Evolutionary conservation across 2,113 vertebrate genomes (phyloP).

Genomic region (Pachycephala philippinensis): DNA sequence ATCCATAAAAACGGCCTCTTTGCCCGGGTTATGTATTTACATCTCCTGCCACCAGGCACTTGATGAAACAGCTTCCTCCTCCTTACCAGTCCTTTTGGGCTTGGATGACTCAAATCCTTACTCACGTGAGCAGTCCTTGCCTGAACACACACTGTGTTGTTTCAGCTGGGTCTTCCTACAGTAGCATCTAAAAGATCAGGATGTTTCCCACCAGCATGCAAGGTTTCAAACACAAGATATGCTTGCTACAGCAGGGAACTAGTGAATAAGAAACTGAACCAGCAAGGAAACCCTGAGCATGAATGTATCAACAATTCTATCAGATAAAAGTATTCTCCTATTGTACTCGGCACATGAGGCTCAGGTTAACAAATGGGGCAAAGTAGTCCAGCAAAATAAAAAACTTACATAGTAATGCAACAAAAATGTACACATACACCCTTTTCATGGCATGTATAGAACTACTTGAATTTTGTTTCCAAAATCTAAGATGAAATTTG

Average conservation of each 20-base stretch:
- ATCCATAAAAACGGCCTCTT: background rate
- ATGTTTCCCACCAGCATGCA: background rate
- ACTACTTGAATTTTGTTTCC: background rate
- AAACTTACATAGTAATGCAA: background rate
- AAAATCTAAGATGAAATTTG: background rate
- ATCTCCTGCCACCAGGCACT: constrained; percentile 2
- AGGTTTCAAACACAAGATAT: background rate
- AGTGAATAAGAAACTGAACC: background rate
- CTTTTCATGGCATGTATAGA: background rate
- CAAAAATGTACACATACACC: background rate
- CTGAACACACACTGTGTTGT: background rate
- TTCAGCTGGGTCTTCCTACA: background rate
- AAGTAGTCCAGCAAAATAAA: background rate
- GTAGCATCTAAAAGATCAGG: background rate
- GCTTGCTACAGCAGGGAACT: background rate
- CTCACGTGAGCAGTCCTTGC: background rate
- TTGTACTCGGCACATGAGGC: background rate
- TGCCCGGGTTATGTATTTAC: background rate
- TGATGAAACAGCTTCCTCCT: background rate
- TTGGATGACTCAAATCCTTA: background rate
- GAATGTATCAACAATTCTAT: background rate
- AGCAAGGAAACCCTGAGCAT: background rate
- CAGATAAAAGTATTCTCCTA: background rate
- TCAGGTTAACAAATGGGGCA: background rate
- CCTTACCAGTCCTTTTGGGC: background rate